Conservation (phyloP, 2,797 vertebrate genomes). For the Limosa lapponica region DNA sequence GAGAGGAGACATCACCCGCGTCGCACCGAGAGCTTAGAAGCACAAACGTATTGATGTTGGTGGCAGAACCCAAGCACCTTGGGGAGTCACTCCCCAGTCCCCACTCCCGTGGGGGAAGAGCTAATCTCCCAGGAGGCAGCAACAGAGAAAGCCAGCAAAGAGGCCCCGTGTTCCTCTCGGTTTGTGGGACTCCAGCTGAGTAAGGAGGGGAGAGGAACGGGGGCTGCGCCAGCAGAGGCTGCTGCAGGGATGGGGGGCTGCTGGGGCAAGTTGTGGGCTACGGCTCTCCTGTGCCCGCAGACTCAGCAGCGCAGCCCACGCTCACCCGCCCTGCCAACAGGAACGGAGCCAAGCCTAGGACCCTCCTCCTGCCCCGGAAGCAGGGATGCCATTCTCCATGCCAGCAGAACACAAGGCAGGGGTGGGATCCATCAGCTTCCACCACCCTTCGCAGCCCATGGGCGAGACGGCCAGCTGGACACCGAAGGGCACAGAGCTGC, state of each 20-base stretch:
- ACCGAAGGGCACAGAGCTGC: accelerated
- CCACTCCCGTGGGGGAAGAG: accelerated
- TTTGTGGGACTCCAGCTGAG: accelerated
- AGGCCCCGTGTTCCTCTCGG: accelerated
- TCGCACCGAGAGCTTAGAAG: background rate
- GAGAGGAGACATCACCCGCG: background rate
- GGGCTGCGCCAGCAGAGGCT: accelerated
- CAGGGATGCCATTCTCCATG: background rate
- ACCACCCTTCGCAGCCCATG: accelerated
- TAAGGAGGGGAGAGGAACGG: background rate
- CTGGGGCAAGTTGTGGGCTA: accelerated
- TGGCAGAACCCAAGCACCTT: background rate
- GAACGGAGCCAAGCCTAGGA: accelerated
- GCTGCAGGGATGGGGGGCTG: background rate
- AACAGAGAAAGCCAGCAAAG: background rate
- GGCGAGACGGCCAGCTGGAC: accelerated
- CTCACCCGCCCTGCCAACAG: accelerated
- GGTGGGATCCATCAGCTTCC: background rate
- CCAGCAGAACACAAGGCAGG: background rate
- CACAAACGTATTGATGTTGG: accelerated
- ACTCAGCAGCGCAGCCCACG: background rate
- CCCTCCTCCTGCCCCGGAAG: background rate
- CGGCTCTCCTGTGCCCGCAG: accelerated
- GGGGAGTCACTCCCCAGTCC: background rate
- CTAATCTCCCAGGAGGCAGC: background rate